phyloP scores from a whole-genome alignment of 2,797 vertebrate species.

The Spondyliosoma cantharus region DNA sequence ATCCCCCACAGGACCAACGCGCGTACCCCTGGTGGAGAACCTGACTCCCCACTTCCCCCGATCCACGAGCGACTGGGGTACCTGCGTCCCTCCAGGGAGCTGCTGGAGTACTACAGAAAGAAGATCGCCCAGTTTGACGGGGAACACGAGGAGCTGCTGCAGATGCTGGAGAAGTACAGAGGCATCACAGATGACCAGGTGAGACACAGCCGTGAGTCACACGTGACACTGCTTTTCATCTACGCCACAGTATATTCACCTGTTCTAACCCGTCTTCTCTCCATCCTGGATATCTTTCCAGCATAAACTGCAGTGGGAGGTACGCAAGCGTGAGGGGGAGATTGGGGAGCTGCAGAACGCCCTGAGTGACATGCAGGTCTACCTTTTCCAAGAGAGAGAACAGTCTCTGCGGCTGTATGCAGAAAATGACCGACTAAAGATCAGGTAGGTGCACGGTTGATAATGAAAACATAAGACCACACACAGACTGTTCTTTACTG shows the following conservation, averaged over 20 bases:
- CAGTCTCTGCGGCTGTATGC: constrained; percentile 93
- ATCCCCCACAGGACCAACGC: constrained; percentile 35
- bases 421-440: constrained; percentile 95
- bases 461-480: background rate
- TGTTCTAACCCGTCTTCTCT: constrained; percentile 1
- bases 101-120: constrained; percentile 93
- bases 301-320: constrained; percentile 92
- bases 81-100: constrained; percentile 90
- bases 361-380: constrained; percentile 95
- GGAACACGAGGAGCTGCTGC: constrained; percentile 90
- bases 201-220: background rate
- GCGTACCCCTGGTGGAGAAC: constrained; percentile 61
- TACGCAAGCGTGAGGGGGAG: constrained; percentile 92
- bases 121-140: constrained; percentile 92
- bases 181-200: constrained; percentile 90
- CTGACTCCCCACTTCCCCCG: constrained; percentile 88
- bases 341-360: constrained; percentile 92
- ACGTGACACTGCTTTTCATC: background rate
- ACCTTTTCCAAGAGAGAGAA: constrained; percentile 95
- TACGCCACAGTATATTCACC: background rate
- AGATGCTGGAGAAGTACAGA: constrained; percentile 90
- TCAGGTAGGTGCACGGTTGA: constrained; percentile 85
- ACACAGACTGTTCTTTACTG: background rate
- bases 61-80: constrained; percentile 87
- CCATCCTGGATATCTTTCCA: constrained; percentile 53